These are phyloP conservation scores for Glaucomys volans DNA, from an alignment of 2,113 vertebrate genomes.

Conservation along the genomic window DNA sequence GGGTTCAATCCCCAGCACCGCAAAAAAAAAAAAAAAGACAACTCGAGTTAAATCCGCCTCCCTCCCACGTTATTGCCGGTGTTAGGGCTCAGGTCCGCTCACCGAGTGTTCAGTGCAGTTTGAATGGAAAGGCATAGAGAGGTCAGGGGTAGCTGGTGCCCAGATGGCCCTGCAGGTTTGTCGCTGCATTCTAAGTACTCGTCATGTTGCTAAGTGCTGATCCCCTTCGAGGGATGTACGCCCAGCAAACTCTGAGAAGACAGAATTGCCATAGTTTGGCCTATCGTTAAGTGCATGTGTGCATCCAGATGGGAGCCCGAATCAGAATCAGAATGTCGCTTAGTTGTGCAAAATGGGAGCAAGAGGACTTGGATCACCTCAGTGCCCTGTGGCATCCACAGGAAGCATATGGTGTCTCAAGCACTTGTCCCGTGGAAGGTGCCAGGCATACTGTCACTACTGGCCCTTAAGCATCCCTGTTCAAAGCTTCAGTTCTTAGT, in stretches of 20 bases:
- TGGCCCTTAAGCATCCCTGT: background rate
- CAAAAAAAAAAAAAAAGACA: too few relatives aligned
- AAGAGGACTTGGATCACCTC: background rate
- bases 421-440: background rate
- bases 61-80: background rate
- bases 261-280: background rate
- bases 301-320: rapidly evolving
- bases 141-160: background rate
- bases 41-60: background rate
- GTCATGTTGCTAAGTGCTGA: background rate
- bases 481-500: too few relatives aligned
- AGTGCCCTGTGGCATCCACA: background rate
- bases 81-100: background rate
- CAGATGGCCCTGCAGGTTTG: background rate
- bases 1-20: too few relatives aligned
- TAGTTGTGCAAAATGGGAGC: background rate
- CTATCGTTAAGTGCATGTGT: background rate
- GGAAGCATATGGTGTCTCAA: rapidly evolving
- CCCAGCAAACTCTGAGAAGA: background rate
- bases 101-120: background rate
- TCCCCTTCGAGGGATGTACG: background rate
- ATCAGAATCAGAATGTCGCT: background rate
- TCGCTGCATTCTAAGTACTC: background rate
- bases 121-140: background rate
- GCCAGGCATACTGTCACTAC: background rate